Conservation (phyloP, 1,140 invertebrate species). For the Brachystomella parvula region DNA sequence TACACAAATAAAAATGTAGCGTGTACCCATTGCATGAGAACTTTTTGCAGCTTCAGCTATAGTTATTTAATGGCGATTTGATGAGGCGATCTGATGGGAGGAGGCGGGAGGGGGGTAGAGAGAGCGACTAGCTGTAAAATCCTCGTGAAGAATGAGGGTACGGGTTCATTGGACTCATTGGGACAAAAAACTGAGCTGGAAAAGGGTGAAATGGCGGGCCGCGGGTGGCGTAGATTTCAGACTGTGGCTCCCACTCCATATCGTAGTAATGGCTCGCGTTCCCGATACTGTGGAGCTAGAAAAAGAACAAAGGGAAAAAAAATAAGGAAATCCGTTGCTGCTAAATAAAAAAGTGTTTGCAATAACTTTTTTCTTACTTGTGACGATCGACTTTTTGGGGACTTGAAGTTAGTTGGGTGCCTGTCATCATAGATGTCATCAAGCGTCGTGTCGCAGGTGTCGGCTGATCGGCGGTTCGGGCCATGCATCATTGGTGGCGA, state of each 20-base stretch:
- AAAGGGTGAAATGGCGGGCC: slow-evolving; percentile 15
- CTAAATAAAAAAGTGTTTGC: not conserved
- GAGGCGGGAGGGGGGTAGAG: too few species aligned
- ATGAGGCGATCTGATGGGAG: too few species aligned
- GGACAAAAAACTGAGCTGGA: slow-evolving; percentile 34
- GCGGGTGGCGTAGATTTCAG: slow-evolving; percentile 22
- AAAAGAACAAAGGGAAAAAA: not conserved
- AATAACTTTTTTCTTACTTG: slow-evolving; percentile 25
- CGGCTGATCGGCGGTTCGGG: slow-evolving; percentile 31
- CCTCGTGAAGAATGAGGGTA: slow-evolving; percentile 19
- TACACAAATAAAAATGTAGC: too few species aligned
- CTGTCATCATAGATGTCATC: slow-evolving; percentile 36
- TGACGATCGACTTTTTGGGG: slow-evolving; percentile 35
- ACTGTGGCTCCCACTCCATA: slow-evolving; percentile 22
- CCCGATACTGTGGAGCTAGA: slow-evolving; percentile 21
- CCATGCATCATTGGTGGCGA: slow-evolving; percentile 32
- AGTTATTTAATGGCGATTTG: too few species aligned
- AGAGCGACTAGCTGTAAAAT: slow-evolving; percentile 34
- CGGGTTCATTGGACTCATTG: slow-evolving; percentile 23
- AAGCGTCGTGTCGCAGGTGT: slow-evolving; percentile 34
- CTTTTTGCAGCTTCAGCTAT: too few species aligned
- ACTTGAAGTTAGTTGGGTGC: slow-evolving; percentile 21
- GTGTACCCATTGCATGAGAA: too few species aligned
- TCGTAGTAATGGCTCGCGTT: slow-evolving; percentile 32
- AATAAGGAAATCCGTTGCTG: not conserved